Percentiles rank a stretch among this genome's conserved stretches.
Conservation (phyloP, 2,797 vertebrate genomes). For the Gymnocypris eckloni region DNA sequence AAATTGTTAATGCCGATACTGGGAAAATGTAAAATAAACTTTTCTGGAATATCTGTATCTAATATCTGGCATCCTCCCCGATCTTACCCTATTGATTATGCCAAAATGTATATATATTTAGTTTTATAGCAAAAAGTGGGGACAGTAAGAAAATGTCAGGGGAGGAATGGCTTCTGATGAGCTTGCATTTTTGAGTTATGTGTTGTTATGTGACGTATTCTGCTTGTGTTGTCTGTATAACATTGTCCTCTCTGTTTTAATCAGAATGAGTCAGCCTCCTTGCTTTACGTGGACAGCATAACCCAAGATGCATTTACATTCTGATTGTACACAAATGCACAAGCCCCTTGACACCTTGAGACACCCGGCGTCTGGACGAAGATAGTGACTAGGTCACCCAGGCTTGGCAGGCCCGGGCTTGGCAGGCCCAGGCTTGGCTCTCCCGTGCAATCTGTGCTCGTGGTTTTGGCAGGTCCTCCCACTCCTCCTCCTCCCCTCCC, state of each 20-base stretch:
- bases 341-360: slow-evolving; percentile 47
- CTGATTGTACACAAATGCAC: slow-evolving; percentile 35
- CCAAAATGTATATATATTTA: not conserved
- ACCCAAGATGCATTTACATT: slow-evolving; percentile 27
- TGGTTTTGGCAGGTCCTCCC: slow-evolving; percentile 72
- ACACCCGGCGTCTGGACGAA: slow-evolving; percentile 64
- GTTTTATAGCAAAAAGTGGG: not conserved
- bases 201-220: not conserved
- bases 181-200: not conserved
- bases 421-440: slow-evolving; percentile 73
- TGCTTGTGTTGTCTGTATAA: not conserved
- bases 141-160: not conserved
- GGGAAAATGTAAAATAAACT: too few relatives aligned
- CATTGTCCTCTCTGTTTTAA: slow-evolving; percentile 28
- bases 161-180: slow-evolving; percentile 3
- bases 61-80: not conserved
- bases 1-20: too few relatives aligned
- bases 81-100: not conserved
- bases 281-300: slow-evolving; percentile 17
- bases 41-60: too few relatives aligned
- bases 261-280: slow-evolving; percentile 52
- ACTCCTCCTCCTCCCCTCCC: slow-evolving; percentile 31
- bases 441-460: slow-evolving; percentile 61
- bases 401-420: slow-evolving; percentile 72
- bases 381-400: slow-evolving; percentile 66